Evolutionary conservation across 2,888 invertebrate species (phyloP).

Genomic region (Acronicta aceris): DNA sequence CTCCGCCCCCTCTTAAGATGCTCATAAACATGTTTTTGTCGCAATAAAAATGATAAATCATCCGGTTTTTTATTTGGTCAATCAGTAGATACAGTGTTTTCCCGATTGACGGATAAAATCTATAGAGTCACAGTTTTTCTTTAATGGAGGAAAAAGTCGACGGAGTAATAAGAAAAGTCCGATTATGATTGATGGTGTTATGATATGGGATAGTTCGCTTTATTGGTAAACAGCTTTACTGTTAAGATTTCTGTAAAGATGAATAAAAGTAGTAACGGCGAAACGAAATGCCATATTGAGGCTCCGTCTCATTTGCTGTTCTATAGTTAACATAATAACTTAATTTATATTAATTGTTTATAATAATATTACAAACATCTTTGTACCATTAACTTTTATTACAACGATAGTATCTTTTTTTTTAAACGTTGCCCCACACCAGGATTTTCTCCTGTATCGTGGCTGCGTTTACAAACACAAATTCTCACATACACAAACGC

Average conservation of each 20-base stretch:
- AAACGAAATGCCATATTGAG: background rate
- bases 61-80: conserved; percentile 88
- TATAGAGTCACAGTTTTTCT: conserved; percentile 68
- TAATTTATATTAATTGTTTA: no score
- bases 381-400: no score
- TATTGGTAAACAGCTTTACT: conserved; percentile 52
- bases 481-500: no score
- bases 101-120: conserved; percentile 80
- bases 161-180: conserved; percentile 63
- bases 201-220: conserved; percentile 58
- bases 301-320: no score
- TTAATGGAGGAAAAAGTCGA: conserved; percentile 64
- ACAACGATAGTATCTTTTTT: no score
- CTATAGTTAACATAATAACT: no score
- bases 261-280: background rate
- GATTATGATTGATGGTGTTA: conserved; percentile 69
- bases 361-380: no score
- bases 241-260: conserved; percentile 7
- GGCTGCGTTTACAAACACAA: no score
- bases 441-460: no score
- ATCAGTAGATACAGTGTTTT: conserved; percentile 86
- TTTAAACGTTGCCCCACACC: no score
- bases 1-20: conserved; percentile 84
- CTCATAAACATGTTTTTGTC: conserved; percentile 90
- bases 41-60: conserved; percentile 90